Evolutionary conservation across 2,888 invertebrate species (phyloP), one percentile per base, ranked within the genome.

Genomic region (Meandrusa payeni): DNA sequence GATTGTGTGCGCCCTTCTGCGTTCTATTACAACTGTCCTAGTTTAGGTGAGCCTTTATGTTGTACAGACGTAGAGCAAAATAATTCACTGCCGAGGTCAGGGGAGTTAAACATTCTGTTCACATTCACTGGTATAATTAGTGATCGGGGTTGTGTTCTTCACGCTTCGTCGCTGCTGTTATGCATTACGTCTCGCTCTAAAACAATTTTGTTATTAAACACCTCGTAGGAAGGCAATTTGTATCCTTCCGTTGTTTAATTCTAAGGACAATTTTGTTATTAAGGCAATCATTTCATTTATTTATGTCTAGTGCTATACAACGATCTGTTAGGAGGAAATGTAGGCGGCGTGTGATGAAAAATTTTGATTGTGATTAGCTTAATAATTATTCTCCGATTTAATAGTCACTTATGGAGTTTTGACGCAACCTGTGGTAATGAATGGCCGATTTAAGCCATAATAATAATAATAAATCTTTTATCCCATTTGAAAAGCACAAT

Each of bases 171-270:
- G 17, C 10, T 28, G 15, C 33, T 19, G 17, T 33, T 41, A 34
- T 41, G 46, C 43, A 4, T 36, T 31, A 6, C 5, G 49, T 41
- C 36, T 55, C 41, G 40, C 45, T 41, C 46, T 46, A 45, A 60
- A 59, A 36, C 61, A 64, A 69, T 70, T 69, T 59, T 56, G 58
- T 61, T 41, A 66, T 72, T 69, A 71, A 47, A 50, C 50, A 40
- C 37, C 36, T 42, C 37, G 48, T 61, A 51, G 57, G 59, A 56
- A 55, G 52, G 52, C 58, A 59, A 64, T 65, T 66, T 55, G 49
- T 50, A 51, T 50, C 51, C 49, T 55, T 61, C 59, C 56, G 48
- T 29, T 43, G 37, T 34, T 31, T 54, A 46, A 49, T 48, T 47
- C 54, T 54, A 52, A 48, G 20, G 28, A 45, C 52, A 51, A 57